Evolutionary conservation across 2,888 invertebrate species (phyloP), one percentile per base, ranked within the genome.

Genomic region (Alviniconcha strummeri): DNA sequence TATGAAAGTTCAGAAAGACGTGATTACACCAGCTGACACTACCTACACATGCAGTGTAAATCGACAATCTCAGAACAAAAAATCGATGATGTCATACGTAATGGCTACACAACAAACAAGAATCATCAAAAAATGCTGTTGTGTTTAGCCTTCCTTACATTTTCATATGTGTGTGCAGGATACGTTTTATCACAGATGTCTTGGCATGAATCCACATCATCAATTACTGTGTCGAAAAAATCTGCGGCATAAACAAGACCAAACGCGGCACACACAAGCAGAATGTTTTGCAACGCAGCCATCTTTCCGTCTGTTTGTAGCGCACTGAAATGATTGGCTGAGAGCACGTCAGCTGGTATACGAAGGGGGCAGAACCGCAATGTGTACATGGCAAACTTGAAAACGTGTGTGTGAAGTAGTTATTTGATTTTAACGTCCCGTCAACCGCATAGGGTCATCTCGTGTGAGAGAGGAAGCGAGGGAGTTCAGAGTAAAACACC

Each of bases 221-320:
- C 77, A 36, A 77, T 64, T 9, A 36, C 77, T 56, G 17, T 60
- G 19, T 69, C 67, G 19, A 76, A 77, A 0, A 36, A 8, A 2
- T 54, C 71, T 55, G 82, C 19, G 11, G 36, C 77, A 52, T n/a
- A 55, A 57, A 77, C 56, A 64, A 74, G 57, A n/a, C 64, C 56
- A 69, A 77, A 75, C 69, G 82, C 19, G 13, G 77, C 64, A 54
- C 17, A 3, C 11, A 82, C 54, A 17, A 77, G 8, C 57, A 82
- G 36, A 71, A 67, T 57, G 82, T 82, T 77, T 52, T 76, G 67
- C 55, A 77, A 82, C 36, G 82, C 82, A 82, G 82, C 82, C 82
- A 82, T 82, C 55, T 54, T 82, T 9, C 11, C 19, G 54, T 15
- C 19, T 77, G 77, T 57, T 9, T 52, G 7, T 5, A 17, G 60